Evolutionary conservation across 2,797 vertebrate genomes (phyloP).

Genomic region (Merluccius polli): DNA sequence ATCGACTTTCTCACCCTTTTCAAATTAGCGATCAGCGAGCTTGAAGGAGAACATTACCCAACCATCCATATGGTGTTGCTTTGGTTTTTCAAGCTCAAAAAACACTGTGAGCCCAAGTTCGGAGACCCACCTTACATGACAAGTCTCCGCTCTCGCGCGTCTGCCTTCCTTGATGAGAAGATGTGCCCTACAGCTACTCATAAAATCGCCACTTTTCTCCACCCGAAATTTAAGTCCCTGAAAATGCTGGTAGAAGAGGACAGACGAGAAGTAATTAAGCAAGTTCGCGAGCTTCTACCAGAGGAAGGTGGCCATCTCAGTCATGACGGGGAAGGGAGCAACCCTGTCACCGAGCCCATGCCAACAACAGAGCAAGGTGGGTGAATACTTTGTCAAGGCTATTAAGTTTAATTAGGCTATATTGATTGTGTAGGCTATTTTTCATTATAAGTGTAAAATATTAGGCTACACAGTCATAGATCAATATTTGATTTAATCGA

Average conservation of each 20-base stretch:
- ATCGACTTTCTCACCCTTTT: neutral
- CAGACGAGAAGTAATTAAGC: constrained; percentile 4
- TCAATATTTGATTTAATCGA: neutral
- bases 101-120: neutral
- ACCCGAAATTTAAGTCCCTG: neutral
- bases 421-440: no score
- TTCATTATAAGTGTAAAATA: no score
- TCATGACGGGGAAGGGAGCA: neutral
- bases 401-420: no score
- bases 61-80: neutral
- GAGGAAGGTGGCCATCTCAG: neutral
- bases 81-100: neutral
- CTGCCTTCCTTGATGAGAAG: neutral
- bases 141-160: neutral
- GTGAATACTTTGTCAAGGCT: no score
- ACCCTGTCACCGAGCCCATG: neutral
- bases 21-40: neutral
- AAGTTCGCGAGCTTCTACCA: neutral
- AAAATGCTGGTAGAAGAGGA: constrained; percentile 3
- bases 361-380: no score
- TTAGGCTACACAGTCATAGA: neutral
- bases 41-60: neutral
- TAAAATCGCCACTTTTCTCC: neutral
- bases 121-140: neutral
- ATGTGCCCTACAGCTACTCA: neutral